Evolutionary conservation across 35 echinoderm and acorn worm species (phyloP).

Genomic region (Ptychodera flava): DNA sequence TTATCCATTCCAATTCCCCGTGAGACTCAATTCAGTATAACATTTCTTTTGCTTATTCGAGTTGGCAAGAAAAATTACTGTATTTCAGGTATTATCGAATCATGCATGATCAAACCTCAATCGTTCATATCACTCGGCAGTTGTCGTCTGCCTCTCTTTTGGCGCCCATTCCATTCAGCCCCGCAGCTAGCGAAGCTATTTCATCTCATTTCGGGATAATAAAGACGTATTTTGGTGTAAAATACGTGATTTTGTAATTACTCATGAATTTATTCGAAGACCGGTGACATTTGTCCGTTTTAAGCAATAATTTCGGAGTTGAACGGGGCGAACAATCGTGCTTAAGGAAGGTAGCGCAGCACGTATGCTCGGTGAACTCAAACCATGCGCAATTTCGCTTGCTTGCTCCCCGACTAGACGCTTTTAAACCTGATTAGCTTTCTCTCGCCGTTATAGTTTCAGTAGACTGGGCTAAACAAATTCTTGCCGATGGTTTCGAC

Average conservation of each 20-base stretch:
- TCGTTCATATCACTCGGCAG: background rate
- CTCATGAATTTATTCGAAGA: background rate
- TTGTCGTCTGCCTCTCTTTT: background rate
- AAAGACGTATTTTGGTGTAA: background rate
- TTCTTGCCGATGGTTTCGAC: too few relatives aligned
- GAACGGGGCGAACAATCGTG: too few relatives aligned
- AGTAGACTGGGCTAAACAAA: too few relatives aligned
- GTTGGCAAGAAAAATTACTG: background rate
- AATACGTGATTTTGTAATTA: constrained; percentile 2
- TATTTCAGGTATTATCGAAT: background rate
- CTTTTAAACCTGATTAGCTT: too few relatives aligned
- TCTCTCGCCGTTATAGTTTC: too few relatives aligned
- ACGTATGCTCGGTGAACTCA: too few relatives aligned
- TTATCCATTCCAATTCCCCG: background rate
- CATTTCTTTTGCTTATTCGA: background rate
- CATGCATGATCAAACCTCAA: background rate
- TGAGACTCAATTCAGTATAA: background rate
- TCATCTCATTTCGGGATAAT: background rate
- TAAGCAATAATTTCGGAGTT: too few relatives aligned
- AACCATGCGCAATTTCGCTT: too few relatives aligned
- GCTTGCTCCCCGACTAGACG: too few relatives aligned
- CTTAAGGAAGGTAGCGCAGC: too few relatives aligned
- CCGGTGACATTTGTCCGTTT: background rate
- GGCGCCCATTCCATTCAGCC: background rate
- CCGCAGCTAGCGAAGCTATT: background rate